Conservation (phyloP, 1,140 invertebrate genomes). For the Orchesella cincta region DNA sequence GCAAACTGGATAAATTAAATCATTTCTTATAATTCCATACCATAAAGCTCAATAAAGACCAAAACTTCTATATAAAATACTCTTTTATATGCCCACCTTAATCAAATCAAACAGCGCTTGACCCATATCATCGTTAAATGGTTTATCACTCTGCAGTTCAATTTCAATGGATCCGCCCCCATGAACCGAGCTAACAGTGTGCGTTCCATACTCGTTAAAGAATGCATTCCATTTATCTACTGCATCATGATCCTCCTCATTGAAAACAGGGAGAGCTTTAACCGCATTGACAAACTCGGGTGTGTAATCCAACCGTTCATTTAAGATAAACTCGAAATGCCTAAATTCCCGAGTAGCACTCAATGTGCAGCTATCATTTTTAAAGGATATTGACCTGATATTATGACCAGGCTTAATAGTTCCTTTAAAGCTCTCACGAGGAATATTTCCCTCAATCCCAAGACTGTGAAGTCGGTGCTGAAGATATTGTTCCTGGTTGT, state of each 20-base stretch:
- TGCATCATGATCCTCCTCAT: slow-evolving; percentile 13
- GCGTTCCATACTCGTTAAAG: slow-evolving; percentile 33
- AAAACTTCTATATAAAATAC: no score
- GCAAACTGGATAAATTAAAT: slow-evolving; percentile 30
- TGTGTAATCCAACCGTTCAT: not conserved
- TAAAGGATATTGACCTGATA: not conserved
- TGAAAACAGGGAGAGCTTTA: not conserved
- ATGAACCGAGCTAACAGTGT: slow-evolving; percentile 29
- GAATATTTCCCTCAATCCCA: not conserved
- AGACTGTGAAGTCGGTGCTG: slow-evolving; percentile 2
- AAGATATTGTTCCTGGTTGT: not conserved
- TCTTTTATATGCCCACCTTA: no score
- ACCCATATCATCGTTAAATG: not conserved
- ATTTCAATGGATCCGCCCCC: slow-evolving; percentile 35
- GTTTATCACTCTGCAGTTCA: not conserved
- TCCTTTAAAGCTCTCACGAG: not conserved
- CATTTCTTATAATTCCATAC: no score
- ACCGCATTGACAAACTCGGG: not conserved
- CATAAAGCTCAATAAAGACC: no score
- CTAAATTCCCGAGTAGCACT: slow-evolving; percentile 11
- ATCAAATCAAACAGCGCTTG: slow-evolving; percentile 7
- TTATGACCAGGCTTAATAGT: slow-evolving; percentile 16
- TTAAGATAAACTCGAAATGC: not conserved
- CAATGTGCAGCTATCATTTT: not conserved
- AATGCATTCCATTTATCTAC: slow-evolving; percentile 9